Base-by-base conservation (phyloP, 2,113 vertebrate genomes). In the Oreochromis niloticus region DNA sequence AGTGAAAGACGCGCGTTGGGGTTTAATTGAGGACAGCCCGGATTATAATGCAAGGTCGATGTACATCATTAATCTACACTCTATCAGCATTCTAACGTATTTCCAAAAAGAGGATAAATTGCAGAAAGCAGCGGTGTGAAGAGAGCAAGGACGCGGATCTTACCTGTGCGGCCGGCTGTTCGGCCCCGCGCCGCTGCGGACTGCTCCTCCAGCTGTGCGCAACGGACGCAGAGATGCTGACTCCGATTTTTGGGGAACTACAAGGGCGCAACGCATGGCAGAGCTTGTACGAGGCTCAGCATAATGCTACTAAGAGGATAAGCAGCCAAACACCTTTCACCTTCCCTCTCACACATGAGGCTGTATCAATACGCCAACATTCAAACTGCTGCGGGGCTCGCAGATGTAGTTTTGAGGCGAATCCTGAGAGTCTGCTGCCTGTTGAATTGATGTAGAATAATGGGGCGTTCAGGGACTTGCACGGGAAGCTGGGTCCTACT, bases 241-340 rank as follows among this genome's bases (percentile, higher is more conserved):
- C 93, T 92, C 84, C 75, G 86, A 81, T 13, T 80, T 92, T 92
- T 68, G 95, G 95, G 96, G 89, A 94, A 93, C 91, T 94, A 90
- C 90, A 91, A 97, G 97, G 96, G 93, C 97, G 95, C 92, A 89
- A 92, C 84, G 91, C 93, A 92, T 91, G 92, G 92, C 94, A 94
- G 87, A 84, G 83, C 95, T 93, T 89, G 95, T 94, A 95, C 96
- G 92, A 11, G 66, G 93, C 92, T 96, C 95, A 95, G 86, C 95
- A 93, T 97, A 97, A 97, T 97, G 96, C 94, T 24, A 85, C 89
- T 98, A 98, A 98, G 97, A 95, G 96, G 98, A 97, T 98, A 97
- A 90, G 75, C 41, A 88, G 82, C 57, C 75, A 27, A 68, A 86
- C 90, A 88, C 86, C 48, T 89, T 89, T 90, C 90, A 89, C 88